Percentiles rank a stretch among this genome's conserved stretches.
Evolutionary conservation across 2,113 vertebrate genomes (phyloP).

Genomic region (Lophius piscatorius): DNA sequence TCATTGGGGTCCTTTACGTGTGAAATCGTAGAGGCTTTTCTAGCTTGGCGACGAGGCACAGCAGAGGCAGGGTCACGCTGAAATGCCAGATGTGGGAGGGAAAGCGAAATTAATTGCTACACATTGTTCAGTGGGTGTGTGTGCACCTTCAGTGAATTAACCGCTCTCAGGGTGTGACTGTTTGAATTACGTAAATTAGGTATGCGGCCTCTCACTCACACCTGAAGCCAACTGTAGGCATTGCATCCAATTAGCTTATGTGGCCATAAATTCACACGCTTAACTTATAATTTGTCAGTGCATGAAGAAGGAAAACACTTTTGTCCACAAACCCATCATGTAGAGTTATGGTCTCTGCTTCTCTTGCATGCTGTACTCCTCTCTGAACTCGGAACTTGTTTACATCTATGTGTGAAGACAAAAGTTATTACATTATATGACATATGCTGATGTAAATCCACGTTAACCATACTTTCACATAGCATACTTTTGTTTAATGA

Average conservation of each 20-base stretch:
- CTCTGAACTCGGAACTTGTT: not conserved
- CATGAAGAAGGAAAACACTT: constrained; percentile 51
- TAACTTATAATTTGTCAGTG: constrained; percentile 67
- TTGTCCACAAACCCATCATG: constrained; percentile 7
- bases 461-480: too few relatives aligned
- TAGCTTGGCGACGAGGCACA: constrained; percentile 57
- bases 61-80: constrained; percentile 61
- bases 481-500: too few relatives aligned
- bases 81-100: constrained; percentile 80
- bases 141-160: constrained; percentile 77
- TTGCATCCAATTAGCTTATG: constrained; percentile 73
- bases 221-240: constrained; percentile 72
- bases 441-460: too few relatives aligned
- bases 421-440: constrained; percentile 1
- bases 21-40: constrained; percentile 74
- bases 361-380: not conserved
- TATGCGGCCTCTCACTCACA: constrained; percentile 72
- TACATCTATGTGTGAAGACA: constrained; percentile 1
- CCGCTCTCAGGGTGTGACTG: constrained; percentile 70
- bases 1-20: constrained; percentile 80
- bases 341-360: not conserved
- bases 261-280: constrained; percentile 70
- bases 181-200: constrained; percentile 70
- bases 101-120: constrained; percentile 80
- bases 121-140: constrained; percentile 83